A percentile compares a stretch with the other conserved stretches of the same genome.
These are phyloP conservation scores for Scyliorhinus canicula DNA, from an alignment of 2,797 vertebrate species.

Conservation along the genomic window DNA sequence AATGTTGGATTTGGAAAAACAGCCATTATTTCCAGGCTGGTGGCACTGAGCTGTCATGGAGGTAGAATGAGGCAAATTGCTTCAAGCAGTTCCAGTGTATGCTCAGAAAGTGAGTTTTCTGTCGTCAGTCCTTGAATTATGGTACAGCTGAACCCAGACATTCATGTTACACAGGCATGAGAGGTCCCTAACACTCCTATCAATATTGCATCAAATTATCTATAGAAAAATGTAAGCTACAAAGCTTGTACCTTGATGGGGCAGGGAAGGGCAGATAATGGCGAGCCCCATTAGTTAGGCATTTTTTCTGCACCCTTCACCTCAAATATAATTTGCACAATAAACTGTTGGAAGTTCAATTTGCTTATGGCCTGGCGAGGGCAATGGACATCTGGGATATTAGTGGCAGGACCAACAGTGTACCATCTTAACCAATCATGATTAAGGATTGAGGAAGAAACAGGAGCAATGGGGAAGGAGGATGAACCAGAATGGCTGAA, in stretches of 20 bases:
- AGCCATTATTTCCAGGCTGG: conserved; percentile 83
- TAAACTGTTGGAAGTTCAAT: not conserved
- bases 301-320: not conserved
- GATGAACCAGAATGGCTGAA: not conserved
- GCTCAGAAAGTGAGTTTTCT: conserved; percentile 73
- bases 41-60: conserved; percentile 94
- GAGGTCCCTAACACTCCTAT: not conserved
- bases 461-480: not conserved
- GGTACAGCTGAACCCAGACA: not conserved
- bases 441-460: not conserved
- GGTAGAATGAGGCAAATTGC: conserved; percentile 97
- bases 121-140: not conserved
- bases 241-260: not conserved
- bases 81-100: conserved; percentile 77
- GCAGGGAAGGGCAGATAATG: not conserved
- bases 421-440: not conserved
- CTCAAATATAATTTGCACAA: not conserved
- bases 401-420: not conserved
- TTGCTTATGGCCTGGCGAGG: not conserved
- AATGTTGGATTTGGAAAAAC: conserved; percentile 95
- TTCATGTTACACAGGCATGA: not conserved
- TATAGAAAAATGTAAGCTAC: not conserved
- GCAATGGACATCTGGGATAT: not conserved
- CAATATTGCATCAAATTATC: not conserved
- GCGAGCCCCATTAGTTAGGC: not conserved